Evolutionary conservation across 2,797 vertebrate species (phyloP).

Genomic region (Crossoptilon crossoptilon): DNA sequence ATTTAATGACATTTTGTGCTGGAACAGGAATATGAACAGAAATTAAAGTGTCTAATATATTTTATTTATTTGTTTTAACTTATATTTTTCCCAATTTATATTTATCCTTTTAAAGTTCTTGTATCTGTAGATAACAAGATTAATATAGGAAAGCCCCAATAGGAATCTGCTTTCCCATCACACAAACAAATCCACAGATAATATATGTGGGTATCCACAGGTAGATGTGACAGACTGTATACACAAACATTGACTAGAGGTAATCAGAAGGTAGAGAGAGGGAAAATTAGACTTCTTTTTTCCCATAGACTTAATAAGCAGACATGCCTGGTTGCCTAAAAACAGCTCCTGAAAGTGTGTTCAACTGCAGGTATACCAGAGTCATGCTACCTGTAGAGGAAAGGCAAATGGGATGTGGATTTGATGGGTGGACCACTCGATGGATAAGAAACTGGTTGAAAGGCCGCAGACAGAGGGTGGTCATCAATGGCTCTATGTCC

Average conservation of each 20-base stretch:
- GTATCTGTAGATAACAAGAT: not conserved
- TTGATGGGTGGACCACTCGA: too few species aligned
- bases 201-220: not conserved
- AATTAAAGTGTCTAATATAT: slow-evolving; percentile 10
- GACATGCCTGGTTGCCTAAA: not conserved
- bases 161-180: not conserved
- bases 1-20: slow-evolving; percentile 64
- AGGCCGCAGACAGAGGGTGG: too few species aligned
- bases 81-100: not conserved
- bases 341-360: not conserved
- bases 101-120: not conserved
- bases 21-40: slow-evolving; percentile 18
- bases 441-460: too few species aligned
- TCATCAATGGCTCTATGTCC: too few species aligned
- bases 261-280: not conserved
- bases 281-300: not conserved
- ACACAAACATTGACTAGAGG: not conserved
- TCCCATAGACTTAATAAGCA: not conserved
- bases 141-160: not conserved
- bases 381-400: not conserved
- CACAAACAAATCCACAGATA: not conserved
- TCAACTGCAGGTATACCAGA: not conserved
- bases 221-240: not conserved
- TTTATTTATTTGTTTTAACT: not conserved
- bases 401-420: too few species aligned